Evolutionary conservation across 2,113 vertebrate genomes (phyloP).

Genomic region (Triplophysa siluroides): DNA sequence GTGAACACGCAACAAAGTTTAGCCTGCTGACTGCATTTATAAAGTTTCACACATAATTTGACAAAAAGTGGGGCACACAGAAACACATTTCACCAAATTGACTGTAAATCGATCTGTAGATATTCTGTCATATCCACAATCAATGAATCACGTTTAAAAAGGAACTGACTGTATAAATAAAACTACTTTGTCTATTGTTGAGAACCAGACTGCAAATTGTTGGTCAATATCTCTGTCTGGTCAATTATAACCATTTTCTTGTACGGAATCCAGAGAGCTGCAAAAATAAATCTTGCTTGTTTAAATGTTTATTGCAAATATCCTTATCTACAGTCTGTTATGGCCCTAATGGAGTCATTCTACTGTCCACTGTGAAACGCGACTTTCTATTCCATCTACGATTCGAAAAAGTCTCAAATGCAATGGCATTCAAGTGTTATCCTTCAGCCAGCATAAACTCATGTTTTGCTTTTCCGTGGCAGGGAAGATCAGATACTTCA

Average conservation of each 20-base stretch:
- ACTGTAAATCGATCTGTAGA: slow-evolving; percentile 2
- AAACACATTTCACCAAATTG: neutral
- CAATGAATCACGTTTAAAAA: neutral
- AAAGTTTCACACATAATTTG: neutral
- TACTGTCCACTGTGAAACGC: neutral
- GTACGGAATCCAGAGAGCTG: slow-evolving; percentile 11
- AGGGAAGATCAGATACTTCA: slow-evolving; percentile 54
- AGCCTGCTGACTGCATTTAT: neutral
- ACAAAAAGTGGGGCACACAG: neutral
- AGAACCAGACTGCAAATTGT: neutral
- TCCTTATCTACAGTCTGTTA: slow-evolving; percentile 6
- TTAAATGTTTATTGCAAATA: slow-evolving; percentile 31
- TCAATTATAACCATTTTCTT: slow-evolving; percentile 46
- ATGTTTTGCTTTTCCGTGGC: slow-evolving; percentile 43
- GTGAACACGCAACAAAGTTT: slow-evolving; percentile 25
- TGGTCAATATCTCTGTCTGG: neutral
- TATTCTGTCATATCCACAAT: neutral
- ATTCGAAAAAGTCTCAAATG: slow-evolving; percentile 44
- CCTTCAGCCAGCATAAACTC: slow-evolving; percentile 23
- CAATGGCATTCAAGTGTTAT: slow-evolving; percentile 34
- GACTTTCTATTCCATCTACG: slow-evolving; percentile 15
- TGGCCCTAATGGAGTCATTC: slow-evolving; percentile 7
- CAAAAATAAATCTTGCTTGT: slow-evolving; percentile 32
- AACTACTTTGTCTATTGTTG: neutral
- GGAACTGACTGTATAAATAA: neutral